These are phyloP conservation scores for Scolopax rusticola DNA, from an alignment of 2,797 vertebrate species.

Conservation along the genomic window DNA sequence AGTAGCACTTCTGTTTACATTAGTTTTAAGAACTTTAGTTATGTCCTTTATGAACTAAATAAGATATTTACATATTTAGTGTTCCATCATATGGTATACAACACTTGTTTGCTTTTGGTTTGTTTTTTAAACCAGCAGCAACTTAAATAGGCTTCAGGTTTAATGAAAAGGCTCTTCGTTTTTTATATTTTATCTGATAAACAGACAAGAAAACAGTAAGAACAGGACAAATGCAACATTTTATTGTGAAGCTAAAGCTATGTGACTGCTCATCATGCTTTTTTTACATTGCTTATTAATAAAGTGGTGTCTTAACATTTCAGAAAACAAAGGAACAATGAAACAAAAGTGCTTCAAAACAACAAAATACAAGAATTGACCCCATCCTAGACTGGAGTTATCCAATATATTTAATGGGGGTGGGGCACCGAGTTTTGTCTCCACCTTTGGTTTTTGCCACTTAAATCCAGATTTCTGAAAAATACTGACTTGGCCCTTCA, in stretches of 20 bases:
- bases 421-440: neutral
- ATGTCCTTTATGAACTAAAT: neutral
- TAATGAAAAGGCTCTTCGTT: conserved; percentile 10
- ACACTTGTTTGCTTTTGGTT: neutral
- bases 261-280: conserved; percentile 56
- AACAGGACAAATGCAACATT: conserved; percentile 49
- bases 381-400: neutral
- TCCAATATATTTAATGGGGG: neutral
- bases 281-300: conserved; percentile 59
- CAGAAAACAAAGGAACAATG: conserved; percentile 32
- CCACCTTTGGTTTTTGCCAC: conserved; percentile 41
- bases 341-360: conserved; percentile 33
- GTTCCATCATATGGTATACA: neutral
- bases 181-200: conserved; percentile 9
- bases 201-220: conserved; percentile 32
- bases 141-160: conserved; percentile 25
- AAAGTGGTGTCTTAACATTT: conserved; percentile 27
- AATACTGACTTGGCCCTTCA: conserved; percentile 34
- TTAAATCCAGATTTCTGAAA: neutral
- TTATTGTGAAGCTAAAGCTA: conserved; percentile 67
- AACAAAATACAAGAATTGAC: neutral
- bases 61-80: conserved; percentile 15
- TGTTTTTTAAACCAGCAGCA: neutral
- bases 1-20: conserved; percentile 40
- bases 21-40: conserved; percentile 23